phyloP scores from a whole-genome alignment of 64 coral and sea anemone species.

The Stylophora pistillata region DNA sequence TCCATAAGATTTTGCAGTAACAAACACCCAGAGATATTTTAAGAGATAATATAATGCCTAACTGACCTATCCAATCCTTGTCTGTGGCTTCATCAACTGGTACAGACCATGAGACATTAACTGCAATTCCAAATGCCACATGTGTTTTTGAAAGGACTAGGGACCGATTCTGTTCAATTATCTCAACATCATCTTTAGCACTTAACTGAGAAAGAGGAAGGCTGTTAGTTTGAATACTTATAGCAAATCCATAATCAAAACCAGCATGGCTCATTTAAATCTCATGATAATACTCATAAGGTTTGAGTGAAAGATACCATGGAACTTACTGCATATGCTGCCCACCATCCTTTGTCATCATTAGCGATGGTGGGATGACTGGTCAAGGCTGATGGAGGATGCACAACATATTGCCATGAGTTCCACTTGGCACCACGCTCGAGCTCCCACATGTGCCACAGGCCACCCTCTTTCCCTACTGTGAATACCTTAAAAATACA shows the following conservation, averaged over 20 bases:
- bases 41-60: background rate
- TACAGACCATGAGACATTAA: slow-evolving; percentile 78
- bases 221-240: background rate
- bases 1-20: background rate
- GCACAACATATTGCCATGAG: slow-evolving; percentile 64
- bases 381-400: slow-evolving; percentile 26
- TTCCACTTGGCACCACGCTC: slow-evolving; percentile 66
- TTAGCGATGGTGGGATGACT: slow-evolving; percentile 70
- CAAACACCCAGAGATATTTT: background rate
- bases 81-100: slow-evolving; percentile 88
- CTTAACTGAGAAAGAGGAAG: slow-evolving; percentile 42
- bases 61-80: slow-evolving; percentile 91
- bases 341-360: slow-evolving; percentile 97
- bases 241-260: background rate
- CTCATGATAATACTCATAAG: too few species aligned
- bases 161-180: slow-evolving; percentile 78
- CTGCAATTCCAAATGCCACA: slow-evolving; percentile 52
- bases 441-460: slow-evolving; percentile 89
- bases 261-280: too few species aligned
- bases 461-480: slow-evolving; percentile 59
- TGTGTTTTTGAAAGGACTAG: slow-evolving; percentile 45
- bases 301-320: background rate
- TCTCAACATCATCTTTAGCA: slow-evolving; percentile 48
- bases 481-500: slow-evolving; percentile 62
- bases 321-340: slow-evolving; percentile 81